Evolutionary conservation across 2,113 vertebrate species (phyloP).

Genomic region (Xenus cinereus): DNA sequence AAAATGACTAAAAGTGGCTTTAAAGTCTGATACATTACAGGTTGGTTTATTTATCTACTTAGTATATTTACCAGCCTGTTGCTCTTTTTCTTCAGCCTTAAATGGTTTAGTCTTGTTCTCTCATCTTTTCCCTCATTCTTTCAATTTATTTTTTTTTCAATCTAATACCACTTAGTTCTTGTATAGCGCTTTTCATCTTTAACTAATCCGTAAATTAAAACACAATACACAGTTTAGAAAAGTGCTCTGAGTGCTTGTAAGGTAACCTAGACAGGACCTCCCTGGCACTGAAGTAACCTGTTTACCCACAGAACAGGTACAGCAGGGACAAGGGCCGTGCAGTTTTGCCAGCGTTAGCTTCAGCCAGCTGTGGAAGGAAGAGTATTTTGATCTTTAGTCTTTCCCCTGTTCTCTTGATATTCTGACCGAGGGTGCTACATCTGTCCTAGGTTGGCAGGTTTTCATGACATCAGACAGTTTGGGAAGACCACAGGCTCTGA

Average conservation of each 20-base stretch:
- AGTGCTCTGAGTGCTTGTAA: background rate
- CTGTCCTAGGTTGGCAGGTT: background rate
- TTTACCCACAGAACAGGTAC: background rate
- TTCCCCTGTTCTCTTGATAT: background rate
- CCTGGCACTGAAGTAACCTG: background rate
- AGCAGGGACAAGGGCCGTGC: background rate
- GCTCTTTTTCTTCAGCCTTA: conserved; percentile 5
- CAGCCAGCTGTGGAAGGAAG: background rate
- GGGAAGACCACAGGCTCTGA: background rate
- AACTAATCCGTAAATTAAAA: background rate
- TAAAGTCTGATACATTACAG: conserved; percentile 3
- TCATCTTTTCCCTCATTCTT: background rate
- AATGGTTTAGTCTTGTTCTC: background rate
- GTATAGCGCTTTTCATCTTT: background rate
- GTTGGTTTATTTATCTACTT: conserved; percentile 1
- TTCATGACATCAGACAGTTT: background rate
- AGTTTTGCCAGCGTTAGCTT: background rate
- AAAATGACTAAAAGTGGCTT: conserved; percentile 19
- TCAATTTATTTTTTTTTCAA: background rate
- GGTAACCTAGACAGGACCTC: background rate
- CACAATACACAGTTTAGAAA: background rate
- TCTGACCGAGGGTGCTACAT: background rate
- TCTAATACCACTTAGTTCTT: background rate
- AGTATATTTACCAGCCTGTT: background rate
- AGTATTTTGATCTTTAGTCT: background rate